Evolutionary conservation across 2,797 vertebrate species (phyloP).

Genomic region (Stomatorhinus walkeri): DNA sequence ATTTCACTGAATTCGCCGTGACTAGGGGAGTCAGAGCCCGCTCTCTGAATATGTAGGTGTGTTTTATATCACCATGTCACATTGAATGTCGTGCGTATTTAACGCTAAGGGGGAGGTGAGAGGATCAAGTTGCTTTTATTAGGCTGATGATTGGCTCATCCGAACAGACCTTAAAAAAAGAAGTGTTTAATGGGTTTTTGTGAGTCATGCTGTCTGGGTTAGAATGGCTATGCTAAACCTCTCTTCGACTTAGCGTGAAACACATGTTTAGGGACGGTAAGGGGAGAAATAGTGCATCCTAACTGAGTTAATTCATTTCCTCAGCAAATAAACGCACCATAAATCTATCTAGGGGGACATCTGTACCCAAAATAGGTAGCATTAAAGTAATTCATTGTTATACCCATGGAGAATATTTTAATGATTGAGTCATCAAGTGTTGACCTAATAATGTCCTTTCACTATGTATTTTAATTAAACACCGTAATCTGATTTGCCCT

Average conservation of each 20-base stretch:
- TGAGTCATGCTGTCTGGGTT: conserved; percentile 11
- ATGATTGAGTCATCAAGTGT: not conserved
- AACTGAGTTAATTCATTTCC: conserved; percentile 28
- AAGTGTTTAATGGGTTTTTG: conserved; percentile 20
- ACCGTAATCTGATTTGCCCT: conserved; percentile 5
- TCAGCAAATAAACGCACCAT: not conserved
- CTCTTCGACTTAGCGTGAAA: not conserved
- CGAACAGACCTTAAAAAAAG: not conserved
- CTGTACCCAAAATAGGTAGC: not conserved
- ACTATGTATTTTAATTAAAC: conserved; percentile 10
- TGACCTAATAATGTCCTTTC: not conserved
- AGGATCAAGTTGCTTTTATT: conserved; percentile 10
- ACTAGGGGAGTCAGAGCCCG: not conserved
- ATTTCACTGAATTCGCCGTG: not conserved
- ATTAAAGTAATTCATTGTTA: not conserved
- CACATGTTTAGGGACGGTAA: conserved; percentile 15
- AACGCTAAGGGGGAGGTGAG: not conserved
- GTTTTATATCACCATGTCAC: not conserved
- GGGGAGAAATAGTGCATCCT: conserved; percentile 23
- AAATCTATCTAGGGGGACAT: not conserved
- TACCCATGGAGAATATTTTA: not conserved
- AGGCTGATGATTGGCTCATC: conserved; percentile 18
- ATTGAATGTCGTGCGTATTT: not conserved
- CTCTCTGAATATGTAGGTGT: not conserved
- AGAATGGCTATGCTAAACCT: conserved; percentile 1